Evolutionary conservation across 2,797 vertebrate genomes (phyloP).

Genomic region (Galagoides demidoff): DNA sequence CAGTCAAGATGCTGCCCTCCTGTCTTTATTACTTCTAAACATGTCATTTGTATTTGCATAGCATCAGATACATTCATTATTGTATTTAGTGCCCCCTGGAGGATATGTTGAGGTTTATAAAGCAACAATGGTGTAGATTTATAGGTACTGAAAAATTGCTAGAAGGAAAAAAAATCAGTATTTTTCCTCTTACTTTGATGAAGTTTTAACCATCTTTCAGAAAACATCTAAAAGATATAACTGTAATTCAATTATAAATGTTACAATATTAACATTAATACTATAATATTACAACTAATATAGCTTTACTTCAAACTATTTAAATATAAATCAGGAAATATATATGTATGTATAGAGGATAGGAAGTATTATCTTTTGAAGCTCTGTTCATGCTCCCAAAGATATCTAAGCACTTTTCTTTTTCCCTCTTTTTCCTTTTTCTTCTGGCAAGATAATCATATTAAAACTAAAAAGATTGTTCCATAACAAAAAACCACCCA

Average conservation of each 20-base stretch:
- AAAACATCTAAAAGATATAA: constrained; percentile 20
- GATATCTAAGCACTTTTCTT: constrained; percentile 56
- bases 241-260: constrained; percentile 31
- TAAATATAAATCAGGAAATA: not conserved
- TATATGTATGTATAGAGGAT: not conserved
- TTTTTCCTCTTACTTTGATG: not conserved
- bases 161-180: not conserved
- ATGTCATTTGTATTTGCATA: not conserved
- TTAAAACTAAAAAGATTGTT: constrained; percentile 11
- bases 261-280: not conserved
- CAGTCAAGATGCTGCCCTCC: not conserved
- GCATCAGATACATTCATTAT: not conserved
- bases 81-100: constrained; percentile 64
- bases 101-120: constrained; percentile 37
- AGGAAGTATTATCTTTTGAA: constrained; percentile 54
- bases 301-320: constrained; percentile 1
- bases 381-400: constrained; percentile 11
- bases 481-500: not conserved
- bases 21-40: not conserved
- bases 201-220: not conserved
- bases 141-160: not conserved
- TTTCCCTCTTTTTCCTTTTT: constrained; percentile 1
- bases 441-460: constrained; percentile 54
- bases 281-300: not conserved
- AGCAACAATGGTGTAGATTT: not conserved